Evolutionary conservation across 2,888 invertebrate species (phyloP).

Genomic region (Machimus atricapillus): DNA sequence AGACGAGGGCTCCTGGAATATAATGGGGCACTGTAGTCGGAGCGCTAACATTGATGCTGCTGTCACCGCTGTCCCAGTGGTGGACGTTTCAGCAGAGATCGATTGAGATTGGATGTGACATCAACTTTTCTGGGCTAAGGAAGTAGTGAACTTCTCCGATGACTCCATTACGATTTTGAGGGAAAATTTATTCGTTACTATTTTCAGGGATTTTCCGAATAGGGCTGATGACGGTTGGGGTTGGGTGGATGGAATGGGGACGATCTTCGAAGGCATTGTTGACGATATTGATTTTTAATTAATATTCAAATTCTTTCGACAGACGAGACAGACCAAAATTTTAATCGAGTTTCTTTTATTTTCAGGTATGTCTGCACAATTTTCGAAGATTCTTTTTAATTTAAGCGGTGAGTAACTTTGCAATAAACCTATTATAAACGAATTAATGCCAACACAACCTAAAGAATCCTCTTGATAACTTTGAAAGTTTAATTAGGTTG

Average conservation of each 20-base stretch:
- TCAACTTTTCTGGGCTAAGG: conserved; percentile 50
- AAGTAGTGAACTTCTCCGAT: conserved; percentile 44
- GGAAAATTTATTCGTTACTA: conserved; percentile 33
- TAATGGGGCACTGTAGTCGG: background rate
- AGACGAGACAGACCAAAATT: background rate
- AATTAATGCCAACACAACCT: background rate
- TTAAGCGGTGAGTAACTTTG: background rate
- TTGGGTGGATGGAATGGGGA: background rate
- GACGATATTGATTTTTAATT: background rate
- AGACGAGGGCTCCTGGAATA: background rate
- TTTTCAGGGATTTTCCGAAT: background rate
- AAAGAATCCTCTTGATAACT: background rate
- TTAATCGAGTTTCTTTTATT: background rate
- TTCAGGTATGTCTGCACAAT: background rate
- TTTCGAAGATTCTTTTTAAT: background rate
- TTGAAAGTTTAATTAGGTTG: background rate
- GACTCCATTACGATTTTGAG: conserved; percentile 42
- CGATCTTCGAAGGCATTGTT: background rate
- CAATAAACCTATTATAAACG: background rate
- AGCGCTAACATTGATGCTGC: conserved; percentile 45
- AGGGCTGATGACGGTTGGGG: background rate
- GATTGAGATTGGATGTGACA: conserved; percentile 54
- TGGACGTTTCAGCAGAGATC: conserved; percentile 52
- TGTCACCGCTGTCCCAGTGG: conserved; percentile 51
- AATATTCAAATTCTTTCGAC: background rate